These are phyloP conservation scores for Empidonax alnorum DNA, from an alignment of 2,113 vertebrate species.

Conservation along the genomic window DNA sequence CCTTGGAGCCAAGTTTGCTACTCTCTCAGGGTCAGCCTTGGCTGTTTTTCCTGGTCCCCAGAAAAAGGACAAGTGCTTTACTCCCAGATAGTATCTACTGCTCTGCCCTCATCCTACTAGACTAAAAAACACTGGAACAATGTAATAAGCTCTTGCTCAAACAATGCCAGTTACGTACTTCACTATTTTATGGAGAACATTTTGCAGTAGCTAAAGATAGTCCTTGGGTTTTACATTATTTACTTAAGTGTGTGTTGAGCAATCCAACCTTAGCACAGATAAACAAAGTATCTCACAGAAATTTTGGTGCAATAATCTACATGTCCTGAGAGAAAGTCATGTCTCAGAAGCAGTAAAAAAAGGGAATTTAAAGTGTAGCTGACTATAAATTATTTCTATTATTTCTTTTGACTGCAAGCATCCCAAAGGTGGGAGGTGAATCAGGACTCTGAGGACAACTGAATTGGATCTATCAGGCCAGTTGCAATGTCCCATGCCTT, in stretches of 20 bases:
- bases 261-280: neutral
- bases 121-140: neutral
- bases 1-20: neutral
- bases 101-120: neutral
- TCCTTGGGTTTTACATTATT: neutral
- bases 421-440: neutral
- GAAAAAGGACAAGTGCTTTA: neutral
- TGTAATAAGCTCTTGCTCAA: neutral
- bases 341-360: neutral
- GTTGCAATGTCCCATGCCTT: neutral
- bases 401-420: neutral
- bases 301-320: neutral
- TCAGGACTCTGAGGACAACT: neutral
- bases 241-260: neutral
- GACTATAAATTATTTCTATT: neutral
- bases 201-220: conserved; percentile 26
- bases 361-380: neutral
- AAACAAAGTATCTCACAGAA: neutral
- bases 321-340: neutral
- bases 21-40: neutral
- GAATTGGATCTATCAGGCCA: neutral
- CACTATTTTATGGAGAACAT: neutral
- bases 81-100: neutral
- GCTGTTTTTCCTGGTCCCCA: neutral
- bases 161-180: neutral